These are phyloP conservation scores for Proterorhinus semilunaris DNA, from an alignment of 2,113 vertebrate species.

Conservation along the genomic window DNA sequence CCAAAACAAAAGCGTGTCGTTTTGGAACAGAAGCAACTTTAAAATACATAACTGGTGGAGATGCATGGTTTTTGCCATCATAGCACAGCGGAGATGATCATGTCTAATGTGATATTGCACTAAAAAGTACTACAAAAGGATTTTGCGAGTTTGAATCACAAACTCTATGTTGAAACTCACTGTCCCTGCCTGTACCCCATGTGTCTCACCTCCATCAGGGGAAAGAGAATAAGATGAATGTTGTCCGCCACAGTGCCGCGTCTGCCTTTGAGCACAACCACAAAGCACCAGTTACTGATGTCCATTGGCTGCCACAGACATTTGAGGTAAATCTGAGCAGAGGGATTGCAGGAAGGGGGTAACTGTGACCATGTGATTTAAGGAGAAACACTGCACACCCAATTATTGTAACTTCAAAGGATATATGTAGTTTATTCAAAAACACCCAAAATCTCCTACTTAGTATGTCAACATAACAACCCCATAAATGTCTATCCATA, in stretches of 20 bases:
- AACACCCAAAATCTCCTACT: too few species aligned
- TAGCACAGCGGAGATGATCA: neutral
- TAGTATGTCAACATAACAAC: too few species aligned
- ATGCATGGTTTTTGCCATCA: too few species aligned
- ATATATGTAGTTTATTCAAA: too few species aligned
- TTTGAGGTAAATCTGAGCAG: constrained; percentile 79
- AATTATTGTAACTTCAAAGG: too few species aligned
- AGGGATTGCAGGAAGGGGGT: constrained; percentile 11
- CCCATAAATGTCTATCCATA: too few species aligned
- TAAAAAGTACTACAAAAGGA: neutral
- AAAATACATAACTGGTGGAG: too few species aligned
- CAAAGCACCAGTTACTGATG: constrained; percentile 80
- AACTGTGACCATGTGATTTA: neutral
- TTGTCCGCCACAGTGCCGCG: constrained; percentile 77
- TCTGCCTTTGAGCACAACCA: constrained; percentile 82
- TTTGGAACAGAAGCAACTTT: too few species aligned
- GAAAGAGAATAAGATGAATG: constrained; percentile 55
- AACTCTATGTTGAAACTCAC: constrained; percentile 15
- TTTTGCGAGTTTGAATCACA: neutral
- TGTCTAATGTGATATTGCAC: neutral
- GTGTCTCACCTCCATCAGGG: constrained; percentile 55
- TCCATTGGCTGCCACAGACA: constrained; percentile 84
- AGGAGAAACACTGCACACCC: too few species aligned
- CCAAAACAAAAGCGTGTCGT: too few species aligned
- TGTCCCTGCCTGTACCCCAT: constrained; percentile 28